Evolutionary conservation across 2,797 vertebrate species (phyloP), one percentile per base, ranked within the genome.

Genomic region (Natrix natrix): DNA sequence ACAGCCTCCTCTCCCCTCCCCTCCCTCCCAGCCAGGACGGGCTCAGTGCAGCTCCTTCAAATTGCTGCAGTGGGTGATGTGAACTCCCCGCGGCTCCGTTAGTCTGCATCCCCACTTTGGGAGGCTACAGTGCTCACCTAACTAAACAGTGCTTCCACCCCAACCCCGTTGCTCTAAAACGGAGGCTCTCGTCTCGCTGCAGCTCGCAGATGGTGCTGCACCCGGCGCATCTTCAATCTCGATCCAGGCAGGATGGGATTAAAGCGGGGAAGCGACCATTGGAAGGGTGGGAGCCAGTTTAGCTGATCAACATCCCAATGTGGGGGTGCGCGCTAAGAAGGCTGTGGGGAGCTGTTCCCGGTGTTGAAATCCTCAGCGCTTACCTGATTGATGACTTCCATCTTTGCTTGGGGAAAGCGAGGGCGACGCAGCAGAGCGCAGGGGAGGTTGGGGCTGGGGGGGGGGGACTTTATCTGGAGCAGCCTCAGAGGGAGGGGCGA

Each of bases 301-400:
- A 8, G 83, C 32, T 14, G 22, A 86, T 52, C 59, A n/a, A 11
- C 20, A 13, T 26, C n/a, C n/a, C 26, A 6, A 22, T 20, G 87
- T 12, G n/a, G 57, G 32, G 87, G 32, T 37, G 87, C 87, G 13
- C 1, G 57, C 56, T 24, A 0, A 7, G 11, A 1, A 32, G 28
- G 63, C 28, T 4, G 0, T 0, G 48, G 63, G 69, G 90, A 88
- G 93, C 93, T 91, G 90, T 89, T 87, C 69, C 66, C 17, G 52
- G 92, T 63, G 90, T 56, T 83, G 92, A 83, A 93, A n/a, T 16
- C 63, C 87, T 78, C 86, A 4, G 63, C 90, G 57, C 92, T 91
- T 89, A 93, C 93, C 93, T 93, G 93, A 63, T 93, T 93, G 93
- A 93, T 90, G 93, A 93, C 93, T 91, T 93, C 93, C 93, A 93